Evolutionary conservation across 2,113 vertebrate species (phyloP), one percentile per base, ranked within the genome.

Genomic region (Columba janthina): DNA sequence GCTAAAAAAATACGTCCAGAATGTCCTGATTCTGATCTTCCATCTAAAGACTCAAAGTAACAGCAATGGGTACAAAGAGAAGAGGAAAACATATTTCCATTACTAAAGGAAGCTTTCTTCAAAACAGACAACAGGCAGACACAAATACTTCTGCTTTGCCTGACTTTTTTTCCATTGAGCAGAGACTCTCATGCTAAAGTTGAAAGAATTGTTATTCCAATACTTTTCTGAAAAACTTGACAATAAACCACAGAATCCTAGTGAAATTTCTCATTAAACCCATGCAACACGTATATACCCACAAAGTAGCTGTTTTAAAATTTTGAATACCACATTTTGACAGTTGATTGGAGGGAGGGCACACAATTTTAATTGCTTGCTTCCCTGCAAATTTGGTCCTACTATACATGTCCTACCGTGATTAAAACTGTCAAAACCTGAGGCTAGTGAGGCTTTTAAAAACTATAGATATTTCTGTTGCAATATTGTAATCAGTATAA

Each of bases 321-420:
- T 46, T 36, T 40, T 69, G 32, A 89, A 15, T 75, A 57, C 76
- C 42, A 40, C 40, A 48, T 86, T 91, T 66, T 88, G 67, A 83
- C 48, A 67, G 19, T 20, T 88, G 40, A 85, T 1, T 54, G 28
- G 16, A 56, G 1, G 11, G 16, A 5, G 14, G 4, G 2, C 10
- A 51, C 12, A 34, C 25, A 69, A 56, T 51, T 91, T 65, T 67
- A 78, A 48, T 32, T 81, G 29, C 46, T 58, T 83, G 62, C 21
- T 78, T 65, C 74, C 56, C 40, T 44, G 15, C 5, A 64, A 50
- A 84, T 91, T 93, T 97, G 94, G 96, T 96, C 95, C 94, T 93
- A 62, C 67, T 72, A 66, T 17, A 75, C 24, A 50, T 8, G 19
- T 86, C 46, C 85, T 88, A 91, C 7, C 38, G 78, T 18, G 85